Percentiles rank a stretch among this genome's conserved stretches.
Evolutionary conservation across 1,140 invertebrate genomes (phyloP).

Genomic region (Diachasma alloeum): DNA sequence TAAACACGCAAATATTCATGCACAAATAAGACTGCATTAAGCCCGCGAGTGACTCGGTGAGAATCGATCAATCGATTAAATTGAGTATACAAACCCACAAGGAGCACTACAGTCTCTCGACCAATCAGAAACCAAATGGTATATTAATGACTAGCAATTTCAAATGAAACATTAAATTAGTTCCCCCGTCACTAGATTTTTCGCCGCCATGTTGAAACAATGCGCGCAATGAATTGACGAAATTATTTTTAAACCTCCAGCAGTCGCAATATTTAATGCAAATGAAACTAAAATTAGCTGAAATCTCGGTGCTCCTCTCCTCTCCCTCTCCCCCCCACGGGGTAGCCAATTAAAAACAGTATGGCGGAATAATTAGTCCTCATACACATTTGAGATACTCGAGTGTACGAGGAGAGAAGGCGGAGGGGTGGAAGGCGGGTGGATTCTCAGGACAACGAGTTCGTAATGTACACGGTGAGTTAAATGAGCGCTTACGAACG

Average conservation of each 20-base stretch:
- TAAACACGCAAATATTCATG: background rate
- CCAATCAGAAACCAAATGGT: background rate
- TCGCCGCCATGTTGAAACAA: background rate
- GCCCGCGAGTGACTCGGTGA: background rate
- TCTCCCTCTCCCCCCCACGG: background rate
- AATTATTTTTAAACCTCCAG: background rate
- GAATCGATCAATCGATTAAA: background rate
- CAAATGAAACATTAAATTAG: slow-evolving; percentile 18
- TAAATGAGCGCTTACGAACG: slow-evolving; percentile 61
- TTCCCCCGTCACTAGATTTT: background rate
- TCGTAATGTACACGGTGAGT: slow-evolving; percentile 39
- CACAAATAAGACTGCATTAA: background rate
- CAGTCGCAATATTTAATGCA: background rate
- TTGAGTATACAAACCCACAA: background rate
- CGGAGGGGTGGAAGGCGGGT: background rate
- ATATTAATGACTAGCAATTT: slow-evolving; percentile 45
- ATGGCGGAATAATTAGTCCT: background rate
- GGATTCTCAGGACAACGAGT: background rate
- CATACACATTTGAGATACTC: background rate
- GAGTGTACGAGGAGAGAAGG: background rate
- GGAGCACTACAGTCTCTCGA: background rate
- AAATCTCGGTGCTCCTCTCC: background rate
- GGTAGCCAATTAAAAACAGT: background rate
- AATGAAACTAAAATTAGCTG: background rate
- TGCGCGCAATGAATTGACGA: background rate